Evolutionary conservation across 2,888 invertebrate species (phyloP).

Genomic region (Drosophila meridiana): DNA sequence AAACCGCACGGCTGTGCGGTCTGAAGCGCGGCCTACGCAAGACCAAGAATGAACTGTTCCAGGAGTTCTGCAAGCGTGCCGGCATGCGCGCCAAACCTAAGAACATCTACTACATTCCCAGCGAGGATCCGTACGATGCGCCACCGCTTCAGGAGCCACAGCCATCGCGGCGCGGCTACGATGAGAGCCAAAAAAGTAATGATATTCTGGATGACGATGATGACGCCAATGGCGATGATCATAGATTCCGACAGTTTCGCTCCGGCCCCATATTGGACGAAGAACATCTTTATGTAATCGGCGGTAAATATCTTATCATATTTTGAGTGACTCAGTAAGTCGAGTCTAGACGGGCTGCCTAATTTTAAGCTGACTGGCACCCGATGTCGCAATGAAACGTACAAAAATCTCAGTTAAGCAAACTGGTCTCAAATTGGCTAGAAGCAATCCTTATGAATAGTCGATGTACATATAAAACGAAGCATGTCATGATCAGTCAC

Average conservation of each 20-base stretch:
- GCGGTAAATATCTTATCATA: conserved; percentile 53
- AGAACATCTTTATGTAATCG: conserved; percentile 78
- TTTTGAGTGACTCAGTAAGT: neutral
- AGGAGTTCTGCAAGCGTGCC: conserved; percentile 84
- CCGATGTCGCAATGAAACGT: no score
- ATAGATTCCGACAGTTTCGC: conserved; percentile 69
- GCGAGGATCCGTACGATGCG: conserved; percentile 52
- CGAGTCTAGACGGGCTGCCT: no score
- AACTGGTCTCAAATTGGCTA: no score
- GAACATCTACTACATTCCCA: conserved; percentile 84
- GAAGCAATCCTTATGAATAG: no score
- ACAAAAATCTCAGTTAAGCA: no score
- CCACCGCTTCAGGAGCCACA: neutral
- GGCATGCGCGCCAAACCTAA: conserved; percentile 83
- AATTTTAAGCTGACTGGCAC: no score
- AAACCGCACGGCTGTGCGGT: conserved; percentile 76
- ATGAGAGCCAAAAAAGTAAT: conserved; percentile 5
- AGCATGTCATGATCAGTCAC: no score
- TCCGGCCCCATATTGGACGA: conserved; percentile 54
- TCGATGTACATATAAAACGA: no score
- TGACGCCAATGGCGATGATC: conserved; percentile 68
- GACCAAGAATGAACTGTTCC: conserved; percentile 84
- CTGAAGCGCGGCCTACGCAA: conserved; percentile 83
- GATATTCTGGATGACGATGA: conserved; percentile 16
- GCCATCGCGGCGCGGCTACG: conserved; percentile 1